Evolutionary conservation across 2,113 vertebrate genomes (phyloP), one percentile per base, ranked within the genome.

Genomic region (Rallus limicola): DNA sequence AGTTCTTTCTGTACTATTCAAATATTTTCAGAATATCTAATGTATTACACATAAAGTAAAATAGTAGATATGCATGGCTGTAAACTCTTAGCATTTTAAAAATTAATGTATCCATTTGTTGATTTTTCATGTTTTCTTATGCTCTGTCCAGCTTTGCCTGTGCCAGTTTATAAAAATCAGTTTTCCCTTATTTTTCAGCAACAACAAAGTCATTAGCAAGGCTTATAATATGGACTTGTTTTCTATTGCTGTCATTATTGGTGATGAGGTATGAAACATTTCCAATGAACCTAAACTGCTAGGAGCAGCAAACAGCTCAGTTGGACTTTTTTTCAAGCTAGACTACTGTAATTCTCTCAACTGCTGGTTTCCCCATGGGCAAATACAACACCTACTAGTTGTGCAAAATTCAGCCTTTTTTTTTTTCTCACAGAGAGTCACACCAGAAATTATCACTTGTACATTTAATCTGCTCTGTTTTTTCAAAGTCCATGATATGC

Each of bases 401-500:
- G 77, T 93, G 34, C 53, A 94, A 83, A 55, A 83, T 67, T 88
- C 65, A 88, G n/a, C 15, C 19, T 50, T 88, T 92, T 77, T 77
- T 77, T 74, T 83, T 93, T 93, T 31, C 26, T 88, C 88, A 72
- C 20, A 78, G 36, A 87, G 34, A 74, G 48, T 88, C 90, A 86
- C 64, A 78, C 65, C 38, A 62, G 18, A 94, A 96, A 72, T 75
- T 83, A 64, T 62, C 64, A 84, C 82, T 94, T 95, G 20, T 74
- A 63, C 23, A 79, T 80, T 95, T 96, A 92, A 26, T 60, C 48
- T 94, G 38, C 11, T 94, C 24, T 90, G 19, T 50, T 94, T 95
- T 90, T 95, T 81, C 56, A 71, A n/a, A 95, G 75, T 91, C 92
- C 44, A 42, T 87, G 56, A 94, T 96, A 97, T 97, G 52, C 75